Conservation (phyloP, 2,797 vertebrate species). For the Danio jaintianensis region DNA sequence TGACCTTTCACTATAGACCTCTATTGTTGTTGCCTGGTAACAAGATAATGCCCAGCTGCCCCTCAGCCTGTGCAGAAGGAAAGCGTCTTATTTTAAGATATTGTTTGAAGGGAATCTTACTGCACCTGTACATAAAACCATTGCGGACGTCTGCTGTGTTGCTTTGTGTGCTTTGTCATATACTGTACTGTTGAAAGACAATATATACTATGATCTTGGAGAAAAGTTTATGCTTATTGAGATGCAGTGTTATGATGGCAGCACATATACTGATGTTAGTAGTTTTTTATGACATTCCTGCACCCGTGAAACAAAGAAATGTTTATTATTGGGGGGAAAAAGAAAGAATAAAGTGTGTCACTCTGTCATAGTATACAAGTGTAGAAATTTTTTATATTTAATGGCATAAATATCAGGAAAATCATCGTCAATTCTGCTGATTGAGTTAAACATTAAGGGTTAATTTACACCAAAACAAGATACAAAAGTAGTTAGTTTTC, state of each 20-base stretch:
- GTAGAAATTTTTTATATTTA: not conserved
- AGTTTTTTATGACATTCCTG: not conserved
- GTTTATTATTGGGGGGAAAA: not conserved
- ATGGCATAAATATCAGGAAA: not conserved
- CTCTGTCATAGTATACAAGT: not conserved
- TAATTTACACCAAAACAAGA: too few relatives aligned
- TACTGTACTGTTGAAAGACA: not conserved
- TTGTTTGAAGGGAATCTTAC: conserved; percentile 67
- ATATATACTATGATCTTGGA: conserved; percentile 10
- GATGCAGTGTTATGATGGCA: conserved; percentile 1
- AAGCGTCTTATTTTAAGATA: conserved; percentile 55
- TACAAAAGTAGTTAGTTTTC: too few relatives aligned
- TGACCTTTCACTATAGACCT: conserved; percentile 69
- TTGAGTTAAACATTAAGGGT: too few relatives aligned
- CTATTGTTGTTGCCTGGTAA: conserved; percentile 74
- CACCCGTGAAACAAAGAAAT: not conserved
- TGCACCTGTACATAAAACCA: conserved; percentile 7
- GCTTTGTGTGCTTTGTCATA: conserved; percentile 9
- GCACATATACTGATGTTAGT: not conserved
- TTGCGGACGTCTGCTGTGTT: not conserved
- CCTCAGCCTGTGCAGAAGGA: conserved; percentile 67
- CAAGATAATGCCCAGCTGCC: conserved; percentile 76
- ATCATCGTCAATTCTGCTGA: too few relatives aligned
- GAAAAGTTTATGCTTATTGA: conserved; percentile 27
- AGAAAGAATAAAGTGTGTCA: not conserved